A percentile compares a stretch with the other conserved stretches of the same genome.
phyloP scores from a whole-genome alignment of 2,797 vertebrate genomes.

The Anguilla anguilla region DNA sequence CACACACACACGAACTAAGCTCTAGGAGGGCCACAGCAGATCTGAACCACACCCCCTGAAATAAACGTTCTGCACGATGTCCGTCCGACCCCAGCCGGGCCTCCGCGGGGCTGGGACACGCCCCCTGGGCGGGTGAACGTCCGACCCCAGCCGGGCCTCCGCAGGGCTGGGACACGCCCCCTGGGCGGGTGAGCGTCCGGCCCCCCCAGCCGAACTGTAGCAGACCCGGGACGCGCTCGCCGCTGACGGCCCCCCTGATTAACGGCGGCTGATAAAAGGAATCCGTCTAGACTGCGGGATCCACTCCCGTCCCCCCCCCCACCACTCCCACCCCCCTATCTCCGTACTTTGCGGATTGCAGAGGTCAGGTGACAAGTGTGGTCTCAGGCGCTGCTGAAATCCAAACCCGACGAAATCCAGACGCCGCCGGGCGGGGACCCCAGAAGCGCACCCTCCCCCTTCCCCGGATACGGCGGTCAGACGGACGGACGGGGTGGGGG shows the following conservation, averaged over 20 bases:
- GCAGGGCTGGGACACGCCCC: background rate
- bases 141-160: background rate
- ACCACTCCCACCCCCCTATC: background rate
- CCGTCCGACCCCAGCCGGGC: background rate
- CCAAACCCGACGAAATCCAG: constrained; percentile 26
- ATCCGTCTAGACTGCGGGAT: constrained; percentile 40
- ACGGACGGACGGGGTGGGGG: background rate
- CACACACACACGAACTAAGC: background rate
- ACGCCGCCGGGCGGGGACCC: background rate
- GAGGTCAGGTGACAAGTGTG: constrained; percentile 21
- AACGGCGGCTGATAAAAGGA: constrained; percentile 39
- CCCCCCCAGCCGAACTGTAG: background rate
- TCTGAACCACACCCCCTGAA: background rate
- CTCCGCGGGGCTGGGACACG: background rate
- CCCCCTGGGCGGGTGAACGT: background rate
- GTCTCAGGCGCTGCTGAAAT: background rate
- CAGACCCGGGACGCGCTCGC: background rate
- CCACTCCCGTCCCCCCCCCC: background rate
- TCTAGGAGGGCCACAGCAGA: background rate
- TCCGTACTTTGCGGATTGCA: background rate
- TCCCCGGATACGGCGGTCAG: background rate
- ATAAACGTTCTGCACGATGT: background rate
- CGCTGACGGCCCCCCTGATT: constrained; percentile 29
- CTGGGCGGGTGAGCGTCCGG: background rate
- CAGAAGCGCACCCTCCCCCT: background rate